These are phyloP conservation scores for Aphodius sticticus DNA, from an alignment of 2,888 invertebrate genomes.

Conservation along the genomic window DNA sequence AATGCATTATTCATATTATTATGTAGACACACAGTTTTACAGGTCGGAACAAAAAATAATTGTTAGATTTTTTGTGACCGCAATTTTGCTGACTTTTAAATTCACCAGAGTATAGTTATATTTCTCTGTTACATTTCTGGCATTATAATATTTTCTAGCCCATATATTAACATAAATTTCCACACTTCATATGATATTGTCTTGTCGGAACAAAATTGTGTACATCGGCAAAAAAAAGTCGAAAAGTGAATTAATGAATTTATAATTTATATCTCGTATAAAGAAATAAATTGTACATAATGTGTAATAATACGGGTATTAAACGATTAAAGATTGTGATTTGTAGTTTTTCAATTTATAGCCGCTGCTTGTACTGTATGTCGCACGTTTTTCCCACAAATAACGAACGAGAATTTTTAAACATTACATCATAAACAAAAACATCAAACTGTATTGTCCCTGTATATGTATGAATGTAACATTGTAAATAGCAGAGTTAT, in stretches of 20 bases:
- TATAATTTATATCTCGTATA: background rate
- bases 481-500: background rate
- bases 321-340: background rate
- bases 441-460: background rate
- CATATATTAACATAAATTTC: background rate
- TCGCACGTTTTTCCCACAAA: background rate
- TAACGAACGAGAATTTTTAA: background rate
- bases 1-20: too few species aligned
- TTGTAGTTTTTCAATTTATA: background rate
- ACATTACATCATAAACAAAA: too few species aligned
- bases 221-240: background rate
- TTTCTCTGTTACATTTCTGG: background rate
- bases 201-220: background rate
- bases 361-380: background rate
- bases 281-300: background rate
- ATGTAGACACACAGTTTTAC: too few species aligned
- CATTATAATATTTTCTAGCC: background rate
- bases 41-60: background rate
- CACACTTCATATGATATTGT: background rate
- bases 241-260: background rate
- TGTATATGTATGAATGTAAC: background rate
- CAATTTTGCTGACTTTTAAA: background rate
- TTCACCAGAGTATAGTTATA: too few species aligned
- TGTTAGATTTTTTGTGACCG: background rate
- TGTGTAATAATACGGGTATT: background rate